These are phyloP conservation scores for Cantharis lateralis DNA, from an alignment of 2,888 invertebrate species.

Conservation along the genomic window DNA sequence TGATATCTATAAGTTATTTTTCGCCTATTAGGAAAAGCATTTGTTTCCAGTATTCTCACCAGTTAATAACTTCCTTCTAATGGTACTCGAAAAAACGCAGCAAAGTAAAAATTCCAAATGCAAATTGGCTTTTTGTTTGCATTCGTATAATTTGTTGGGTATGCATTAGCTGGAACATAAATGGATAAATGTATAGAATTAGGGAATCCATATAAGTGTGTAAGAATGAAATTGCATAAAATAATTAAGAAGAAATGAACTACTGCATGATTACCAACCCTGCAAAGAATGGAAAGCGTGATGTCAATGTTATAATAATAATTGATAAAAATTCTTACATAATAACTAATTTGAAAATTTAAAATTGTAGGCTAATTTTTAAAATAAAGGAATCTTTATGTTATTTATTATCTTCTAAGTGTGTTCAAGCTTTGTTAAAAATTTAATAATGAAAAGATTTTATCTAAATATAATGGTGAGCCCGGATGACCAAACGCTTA, in stretches of 20 bases:
- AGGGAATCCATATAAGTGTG: neutral
- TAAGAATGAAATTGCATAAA: neutral
- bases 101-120: neutral
- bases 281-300: neutral
- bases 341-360: neutral
- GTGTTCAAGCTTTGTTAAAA: neutral
- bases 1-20: neutral
- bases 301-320: neutral
- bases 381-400: neutral
- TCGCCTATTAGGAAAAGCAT: neutral
- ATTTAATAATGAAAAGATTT: neutral
- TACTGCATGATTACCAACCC: neutral
- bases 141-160: neutral
- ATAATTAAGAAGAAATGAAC: neutral
- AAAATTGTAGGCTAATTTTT: neutral
- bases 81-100: too few relatives aligned
- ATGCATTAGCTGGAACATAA: neutral
- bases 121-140: neutral
- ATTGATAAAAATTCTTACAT: neutral
- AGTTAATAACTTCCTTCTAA: neutral
- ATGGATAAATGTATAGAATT: neutral
- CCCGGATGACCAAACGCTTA: conserved; percentile 9
- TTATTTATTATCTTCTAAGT: neutral
- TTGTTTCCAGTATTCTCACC: neutral
- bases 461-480: neutral